Conservation (phyloP, 2,797 vertebrate species). For the Ibycter americanus region DNA sequence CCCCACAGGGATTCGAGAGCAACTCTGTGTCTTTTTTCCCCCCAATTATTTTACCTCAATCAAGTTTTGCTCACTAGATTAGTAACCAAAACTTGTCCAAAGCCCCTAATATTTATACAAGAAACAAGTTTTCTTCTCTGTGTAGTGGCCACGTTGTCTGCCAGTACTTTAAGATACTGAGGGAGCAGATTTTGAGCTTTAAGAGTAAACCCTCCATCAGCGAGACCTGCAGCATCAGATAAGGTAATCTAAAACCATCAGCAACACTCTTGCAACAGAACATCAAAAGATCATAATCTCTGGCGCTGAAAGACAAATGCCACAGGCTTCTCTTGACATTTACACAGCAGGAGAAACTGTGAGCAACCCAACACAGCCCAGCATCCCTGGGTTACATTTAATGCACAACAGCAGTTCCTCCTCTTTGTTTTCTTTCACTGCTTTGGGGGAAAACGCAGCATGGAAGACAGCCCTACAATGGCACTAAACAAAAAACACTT, state of each 20-base stretch:
- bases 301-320: neutral
- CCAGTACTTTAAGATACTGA: neutral
- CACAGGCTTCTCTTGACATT: neutral
- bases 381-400: fast-evolving
- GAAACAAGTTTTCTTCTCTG: neutral
- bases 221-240: neutral
- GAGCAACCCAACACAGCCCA: neutral
- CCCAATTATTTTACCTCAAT: neutral
- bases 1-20: neutral
- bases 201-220: neutral
- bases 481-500: neutral
- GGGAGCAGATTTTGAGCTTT: neutral
- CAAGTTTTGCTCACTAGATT: neutral
- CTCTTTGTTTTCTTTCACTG: neutral
- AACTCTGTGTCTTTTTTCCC: neutral
- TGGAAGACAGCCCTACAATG: neutral
- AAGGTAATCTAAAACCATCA: neutral
- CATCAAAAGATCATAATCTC: neutral
- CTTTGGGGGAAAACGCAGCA: neutral
- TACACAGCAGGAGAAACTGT: neutral
- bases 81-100: neutral
- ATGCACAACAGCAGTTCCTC: fast-evolving
- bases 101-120: neutral
- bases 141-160: neutral
- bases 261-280: neutral